These are phyloP conservation scores for Ophion ventricosus DNA, from an alignment of 2,888 invertebrate genomes.

Conservation along the genomic window DNA sequence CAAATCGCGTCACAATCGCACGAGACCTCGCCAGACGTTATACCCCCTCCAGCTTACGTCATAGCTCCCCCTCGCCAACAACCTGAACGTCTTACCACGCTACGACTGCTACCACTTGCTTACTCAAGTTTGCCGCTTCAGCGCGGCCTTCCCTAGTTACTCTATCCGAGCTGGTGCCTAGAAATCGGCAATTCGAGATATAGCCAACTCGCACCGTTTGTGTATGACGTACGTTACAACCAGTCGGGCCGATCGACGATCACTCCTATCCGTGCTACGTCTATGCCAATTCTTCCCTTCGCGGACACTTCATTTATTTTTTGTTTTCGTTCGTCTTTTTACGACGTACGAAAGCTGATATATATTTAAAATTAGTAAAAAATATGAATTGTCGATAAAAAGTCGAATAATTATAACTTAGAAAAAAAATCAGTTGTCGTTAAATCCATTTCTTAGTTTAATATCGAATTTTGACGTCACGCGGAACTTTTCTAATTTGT, in stretches of 20 bases:
- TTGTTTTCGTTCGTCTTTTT: background rate
- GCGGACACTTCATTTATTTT: background rate
- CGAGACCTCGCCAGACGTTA: slow-evolving; percentile 22
- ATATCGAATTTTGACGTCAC: no score
- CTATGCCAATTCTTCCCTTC: background rate
- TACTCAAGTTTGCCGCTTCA: slow-evolving; percentile 21
- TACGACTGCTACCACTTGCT: slow-evolving; percentile 28
- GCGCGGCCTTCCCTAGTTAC: slow-evolving; percentile 52
- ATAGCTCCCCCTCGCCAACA: background rate
- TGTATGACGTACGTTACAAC: background rate
- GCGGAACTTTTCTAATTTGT: no score
- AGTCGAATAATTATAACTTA: no score
- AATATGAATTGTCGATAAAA: no score
- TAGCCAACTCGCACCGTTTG: background rate
- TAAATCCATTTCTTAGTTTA: no score
- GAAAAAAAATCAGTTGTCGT: no score
- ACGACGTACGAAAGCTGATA: no score
- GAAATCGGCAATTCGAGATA: background rate
- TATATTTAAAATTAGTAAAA: no score
- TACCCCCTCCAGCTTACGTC: background rate
- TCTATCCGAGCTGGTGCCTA: background rate
- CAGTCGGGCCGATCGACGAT: background rate
- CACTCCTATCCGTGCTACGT: background rate
- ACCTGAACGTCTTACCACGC: slow-evolving; percentile 18
- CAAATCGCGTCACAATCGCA: slow-evolving; percentile 29